Conservation (phyloP, 2,797 vertebrate genomes). For the Tokudaia muenninki region DNA sequence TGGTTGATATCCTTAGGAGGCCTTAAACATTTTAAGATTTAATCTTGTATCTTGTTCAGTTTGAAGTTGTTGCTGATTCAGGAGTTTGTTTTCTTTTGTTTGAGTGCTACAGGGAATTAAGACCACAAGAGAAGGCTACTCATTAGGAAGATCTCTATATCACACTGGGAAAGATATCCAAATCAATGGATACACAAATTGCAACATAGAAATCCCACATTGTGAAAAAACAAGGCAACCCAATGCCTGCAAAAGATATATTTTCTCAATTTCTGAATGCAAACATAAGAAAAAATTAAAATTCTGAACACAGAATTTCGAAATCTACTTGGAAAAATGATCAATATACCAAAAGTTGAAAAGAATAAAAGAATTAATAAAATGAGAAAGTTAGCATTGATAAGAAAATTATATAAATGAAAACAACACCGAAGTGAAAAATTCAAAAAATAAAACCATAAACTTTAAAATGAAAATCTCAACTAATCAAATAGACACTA, state of each 20-base stretch:
- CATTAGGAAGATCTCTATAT: too few relatives aligned
- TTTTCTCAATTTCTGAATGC: not conserved
- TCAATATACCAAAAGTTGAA: not conserved
- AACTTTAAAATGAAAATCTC: not conserved
- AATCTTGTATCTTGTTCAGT: not conserved
- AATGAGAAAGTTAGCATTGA: not conserved
- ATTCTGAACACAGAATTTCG: not conserved
- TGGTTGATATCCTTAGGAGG: not conserved
- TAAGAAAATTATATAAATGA: not conserved
- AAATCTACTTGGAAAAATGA: not conserved
- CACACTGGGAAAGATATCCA: not conserved
- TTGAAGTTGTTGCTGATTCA: not conserved
- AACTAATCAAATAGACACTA: not conserved
- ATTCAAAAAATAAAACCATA: not conserved
- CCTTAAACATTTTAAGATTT: not conserved
- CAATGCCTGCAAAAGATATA: not conserved
- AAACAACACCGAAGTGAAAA: not conserved
- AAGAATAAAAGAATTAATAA: not conserved
- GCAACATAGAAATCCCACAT: not conserved
- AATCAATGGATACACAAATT: not conserved
- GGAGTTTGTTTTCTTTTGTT: not conserved
- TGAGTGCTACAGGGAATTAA: not conserved
- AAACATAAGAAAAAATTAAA: not conserved
- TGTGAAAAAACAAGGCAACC: not conserved
- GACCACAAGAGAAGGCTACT: not conserved